A percentile compares a stretch with the other conserved stretches of the same genome.
phyloP scores from a whole-genome alignment of 2,888 invertebrate genomes.

The Cylindroiulus punctatus region DNA sequence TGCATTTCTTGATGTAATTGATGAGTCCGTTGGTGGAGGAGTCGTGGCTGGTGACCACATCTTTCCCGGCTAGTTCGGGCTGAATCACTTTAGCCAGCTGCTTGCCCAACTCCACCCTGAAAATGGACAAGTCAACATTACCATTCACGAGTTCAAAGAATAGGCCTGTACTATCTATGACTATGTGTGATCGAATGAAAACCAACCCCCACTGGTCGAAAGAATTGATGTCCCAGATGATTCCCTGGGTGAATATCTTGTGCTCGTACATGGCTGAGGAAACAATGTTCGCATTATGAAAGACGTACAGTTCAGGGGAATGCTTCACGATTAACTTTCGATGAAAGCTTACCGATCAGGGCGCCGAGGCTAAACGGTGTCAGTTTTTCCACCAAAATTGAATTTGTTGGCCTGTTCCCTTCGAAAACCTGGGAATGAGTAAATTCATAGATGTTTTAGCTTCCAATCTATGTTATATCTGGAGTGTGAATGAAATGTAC shows the following conservation, averaged over 20 bases:
- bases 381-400: conserved; percentile 89
- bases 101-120: conserved; percentile 94
- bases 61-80: conserved; percentile 80
- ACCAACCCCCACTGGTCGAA: conserved; percentile 98
- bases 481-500: background rate
- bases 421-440: conserved; percentile 74
- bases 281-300: background rate
- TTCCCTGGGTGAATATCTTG: conserved; percentile 98
- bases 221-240: conserved; percentile 99
- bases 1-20: conserved; percentile 82
- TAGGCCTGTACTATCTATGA: background rate
- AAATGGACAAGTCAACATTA: conserved; percentile 60
- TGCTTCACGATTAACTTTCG: conserved; percentile 52
- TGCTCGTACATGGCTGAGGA: conserved; percentile 93
- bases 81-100: conserved; percentile 98
- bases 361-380: conserved; percentile 94
- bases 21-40: conserved; percentile 97
- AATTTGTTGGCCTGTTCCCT: conserved; percentile 97
- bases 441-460: conserved; percentile 26
- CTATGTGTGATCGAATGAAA: background rate
- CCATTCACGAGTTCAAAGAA: background rate
- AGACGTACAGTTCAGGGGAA: background rate
- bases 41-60: conserved; percentile 81
- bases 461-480: background rate
- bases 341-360: conserved; percentile 79